Conservation (phyloP, 2,797 vertebrate species). For the Oreonectes daqikongensis region DNA sequence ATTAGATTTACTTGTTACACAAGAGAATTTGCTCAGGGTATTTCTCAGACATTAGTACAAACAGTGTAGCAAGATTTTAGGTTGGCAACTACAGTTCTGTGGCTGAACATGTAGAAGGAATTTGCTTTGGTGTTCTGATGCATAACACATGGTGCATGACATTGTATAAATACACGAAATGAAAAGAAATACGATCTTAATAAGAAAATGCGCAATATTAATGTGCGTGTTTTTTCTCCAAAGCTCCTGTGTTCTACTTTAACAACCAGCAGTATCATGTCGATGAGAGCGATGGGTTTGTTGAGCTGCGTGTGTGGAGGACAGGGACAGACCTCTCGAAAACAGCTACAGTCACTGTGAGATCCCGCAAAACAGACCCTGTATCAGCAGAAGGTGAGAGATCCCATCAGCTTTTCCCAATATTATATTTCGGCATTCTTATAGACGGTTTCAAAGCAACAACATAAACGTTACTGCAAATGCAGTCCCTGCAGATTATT, state of each 20-base stretch:
- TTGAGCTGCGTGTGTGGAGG: constrained; percentile 88
- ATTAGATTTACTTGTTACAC: constrained; percentile 1
- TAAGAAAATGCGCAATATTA: no score
- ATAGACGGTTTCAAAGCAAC: no score
- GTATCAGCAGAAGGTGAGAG: constrained; percentile 86
- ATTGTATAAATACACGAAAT: no score
- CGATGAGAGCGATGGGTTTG: constrained; percentile 84
- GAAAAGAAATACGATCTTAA: no score
- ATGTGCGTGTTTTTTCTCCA: neutral
- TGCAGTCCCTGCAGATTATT: no score
- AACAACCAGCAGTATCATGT: constrained; percentile 79
- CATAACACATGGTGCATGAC: no score
- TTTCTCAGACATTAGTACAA: neutral
- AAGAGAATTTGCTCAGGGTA: neutral
- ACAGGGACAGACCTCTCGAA: constrained; percentile 87
- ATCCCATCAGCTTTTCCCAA: neutral
- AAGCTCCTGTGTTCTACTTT: constrained; percentile 87
- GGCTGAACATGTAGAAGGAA: no score
- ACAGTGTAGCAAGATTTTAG: neutral
- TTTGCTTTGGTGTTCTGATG: no score
- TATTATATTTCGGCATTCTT: no score
- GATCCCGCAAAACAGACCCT: constrained; percentile 85
- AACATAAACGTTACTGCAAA: no score
- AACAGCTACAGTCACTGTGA: constrained; percentile 82
- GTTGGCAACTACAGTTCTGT: no score